phyloP scores from a whole-genome alignment of 1,140 invertebrate species.

The Zophobas morio region DNA sequence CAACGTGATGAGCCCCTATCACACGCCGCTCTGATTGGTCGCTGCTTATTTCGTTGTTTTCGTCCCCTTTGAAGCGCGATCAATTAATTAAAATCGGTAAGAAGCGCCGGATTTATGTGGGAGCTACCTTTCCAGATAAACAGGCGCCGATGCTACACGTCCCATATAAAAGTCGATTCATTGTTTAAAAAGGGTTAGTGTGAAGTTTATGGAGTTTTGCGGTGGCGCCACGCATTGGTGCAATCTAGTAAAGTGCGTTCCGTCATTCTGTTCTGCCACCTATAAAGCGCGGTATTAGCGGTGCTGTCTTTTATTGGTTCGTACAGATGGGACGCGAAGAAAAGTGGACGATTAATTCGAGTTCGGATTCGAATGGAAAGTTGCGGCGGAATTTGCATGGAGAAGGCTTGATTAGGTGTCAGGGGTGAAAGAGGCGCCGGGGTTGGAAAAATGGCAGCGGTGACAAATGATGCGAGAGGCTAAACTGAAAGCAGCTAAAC shows the following conservation, averaged over 20 bases:
- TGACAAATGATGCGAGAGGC: too few relatives aligned
- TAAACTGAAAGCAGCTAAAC: too few relatives aligned
- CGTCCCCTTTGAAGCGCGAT: neutral
- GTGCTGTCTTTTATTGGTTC: slow-evolving; percentile 27
- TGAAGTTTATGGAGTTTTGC: slow-evolving; percentile 45
- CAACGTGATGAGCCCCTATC: slow-evolving; percentile 41
- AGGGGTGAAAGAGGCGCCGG: too few relatives aligned
- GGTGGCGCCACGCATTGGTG: slow-evolving; percentile 36
- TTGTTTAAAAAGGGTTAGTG: slow-evolving; percentile 45
- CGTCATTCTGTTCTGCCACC: slow-evolving; percentile 39
- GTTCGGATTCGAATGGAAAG: neutral
- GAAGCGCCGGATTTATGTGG: too few relatives aligned
- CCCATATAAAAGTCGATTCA: slow-evolving; percentile 39
- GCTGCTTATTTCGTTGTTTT: slow-evolving; percentile 43
- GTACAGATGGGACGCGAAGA: neutral
- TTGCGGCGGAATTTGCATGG: too few relatives aligned
- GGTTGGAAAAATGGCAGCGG: too few relatives aligned
- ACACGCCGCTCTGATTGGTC: slow-evolving; percentile 26
- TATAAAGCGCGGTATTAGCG: slow-evolving; percentile 31
- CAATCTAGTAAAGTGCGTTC: slow-evolving; percentile 47
- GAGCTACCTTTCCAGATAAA: neutral
- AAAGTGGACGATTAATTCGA: slow-evolving; percentile 4
- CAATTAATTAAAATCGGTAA: slow-evolving; percentile 18
- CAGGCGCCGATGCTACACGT: slow-evolving; percentile 7
- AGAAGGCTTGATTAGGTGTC: too few relatives aligned